Base-by-base conservation (phyloP, 2,888 invertebrate species). In the Heliconius hortense region DNA sequence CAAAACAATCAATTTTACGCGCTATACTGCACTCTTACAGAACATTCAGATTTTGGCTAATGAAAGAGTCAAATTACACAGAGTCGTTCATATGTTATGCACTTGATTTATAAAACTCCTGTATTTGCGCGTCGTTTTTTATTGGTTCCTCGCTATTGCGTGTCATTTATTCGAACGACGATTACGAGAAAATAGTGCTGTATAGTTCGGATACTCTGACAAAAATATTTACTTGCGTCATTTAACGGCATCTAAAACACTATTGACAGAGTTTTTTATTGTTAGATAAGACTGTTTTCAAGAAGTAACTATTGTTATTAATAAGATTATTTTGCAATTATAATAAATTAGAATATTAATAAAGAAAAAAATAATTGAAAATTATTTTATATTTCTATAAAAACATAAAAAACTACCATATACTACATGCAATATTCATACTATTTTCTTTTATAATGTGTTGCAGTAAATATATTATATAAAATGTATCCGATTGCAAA, bases 151-250 rank as follows among this genome's bases (percentile, higher is more conserved):
- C 86, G 89, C 90, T 92, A 93, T 90, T 93, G 93, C 93, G 93
- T 93, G 92, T 93, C 93, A 93, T 91, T 92, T 90, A 90, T 90
- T 91, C 91, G 90, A 92, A 90, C 89, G 89, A 85, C 90, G 89
- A 83, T 82, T 82, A 82, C 81, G 82, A 83, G 82, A 84, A 82
- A 89, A 89, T 89, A 90, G 84, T 89, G 89, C 86, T 86, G 85
- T 78, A 79, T 77, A 79, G 80, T 77, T 83, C 81, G 83, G 83
- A 83, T 82, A 81, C 80, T 68, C 77, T 75, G 73, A 81, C 80
- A 43, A 74, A 18, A 75, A 69, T 74, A 43, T 64, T 70, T 26
- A 48, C n/a, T 15, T 18, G 24, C 15, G 31, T 18, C 28, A 31
- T 13, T 56, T 56, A 13, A 24, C 4, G 56, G 39, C 66, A 43